Evolutionary conservation across 2,888 invertebrate species (phyloP), one percentile per base, ranked within the genome.

Genomic region (Latrodectus hesperus): DNA sequence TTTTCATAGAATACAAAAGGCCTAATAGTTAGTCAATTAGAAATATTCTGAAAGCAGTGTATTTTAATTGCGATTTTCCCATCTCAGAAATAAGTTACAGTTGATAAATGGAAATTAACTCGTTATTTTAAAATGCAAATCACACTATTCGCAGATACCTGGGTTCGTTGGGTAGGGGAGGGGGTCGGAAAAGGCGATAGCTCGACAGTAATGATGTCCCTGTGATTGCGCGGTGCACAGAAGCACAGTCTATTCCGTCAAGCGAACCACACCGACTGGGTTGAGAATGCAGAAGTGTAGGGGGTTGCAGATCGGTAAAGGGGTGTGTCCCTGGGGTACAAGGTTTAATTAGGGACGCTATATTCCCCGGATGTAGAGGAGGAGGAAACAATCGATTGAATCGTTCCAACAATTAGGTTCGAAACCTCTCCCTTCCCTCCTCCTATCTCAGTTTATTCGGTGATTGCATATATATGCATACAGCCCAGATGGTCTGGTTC

Each of bases 371-470:
- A 80, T 80, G 75, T 52, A 70, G 75, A 68, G 76, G 75, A 86
- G 80, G 85, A 78, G 84, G 84, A 70, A 80, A 80, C 80, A 86
- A 80, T 80, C 80, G 80, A 80, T 80, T 75, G 80, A 80, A 86
- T 86, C 85, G 85, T 80, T 71, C 85, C 85, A 80, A 86, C 85
- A 86, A 86, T 86, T 86, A 86, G 85, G 73, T 81, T 74, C 74
- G 55, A 53, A 55, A 55, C 73, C 53, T 22, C 51, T 53, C 22
- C n/a, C 22, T 53, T 64, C 81, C 72, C 17, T 52, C 64, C 14
- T 26, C 26, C 14, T 8, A 22, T 55, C 70, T 55, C 26, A 38
- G 14, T 51, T 49, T 51, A 76, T 68, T 22, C n/a, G 49, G 16
- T 71, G 72, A 64, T 10, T 60, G 60, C 60, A 68, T 72, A 72